Evolutionary conservation across 2,888 invertebrate genomes (phyloP), one percentile per base, ranked within the genome.

Genomic region (Dynastes tityus): DNA sequence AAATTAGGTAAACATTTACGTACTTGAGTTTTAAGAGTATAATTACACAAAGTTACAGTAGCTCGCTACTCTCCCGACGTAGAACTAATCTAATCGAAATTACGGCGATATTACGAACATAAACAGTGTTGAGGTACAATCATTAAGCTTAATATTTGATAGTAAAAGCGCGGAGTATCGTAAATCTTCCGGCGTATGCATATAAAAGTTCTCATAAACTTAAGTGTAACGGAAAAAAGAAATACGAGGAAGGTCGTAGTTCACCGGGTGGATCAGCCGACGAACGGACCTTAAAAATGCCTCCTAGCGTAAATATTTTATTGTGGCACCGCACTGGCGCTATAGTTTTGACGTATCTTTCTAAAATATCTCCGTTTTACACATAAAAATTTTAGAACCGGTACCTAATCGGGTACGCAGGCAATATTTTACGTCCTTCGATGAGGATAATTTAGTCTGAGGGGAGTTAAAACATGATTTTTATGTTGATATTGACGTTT

Each of bases 141-240:
- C 78, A 80, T 71, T 63, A 64, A 75, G 63, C 61, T 80, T 78
- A 78, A 80, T 78, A 78, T 74, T 58, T 71, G 71, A 71, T 75
- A 71, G 75, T 78, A 78, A 80, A 80, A 65, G 63, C 75, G 61
- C 78, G 37, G 71, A 71, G 76, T 49, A 61, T 77, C 80, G 76
- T 79, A 79, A 80, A 80, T 79, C 75, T 80, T 55, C 63, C 32
- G 22, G 53, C 27, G 65, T 67, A 70, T 55, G 70, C 64, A 70
- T 75, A 77, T 79, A 76, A 79, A 76, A 78, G 78, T 77, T 77
- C 75, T 78, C 80, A 76, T 80, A 80, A 80, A 80, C 67, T 80
- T 76, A 78, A 80, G 79, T 79, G 78, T 67, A 76, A 76, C 77
- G 77, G 78, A 76, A 63, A 32, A 80, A 80, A 79, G 67, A 71